A percentile compares a stretch with the other conserved stretches of the same genome.
Conservation (phyloP, 2,888 invertebrate genomes). For the Chouioia cunea region DNA sequence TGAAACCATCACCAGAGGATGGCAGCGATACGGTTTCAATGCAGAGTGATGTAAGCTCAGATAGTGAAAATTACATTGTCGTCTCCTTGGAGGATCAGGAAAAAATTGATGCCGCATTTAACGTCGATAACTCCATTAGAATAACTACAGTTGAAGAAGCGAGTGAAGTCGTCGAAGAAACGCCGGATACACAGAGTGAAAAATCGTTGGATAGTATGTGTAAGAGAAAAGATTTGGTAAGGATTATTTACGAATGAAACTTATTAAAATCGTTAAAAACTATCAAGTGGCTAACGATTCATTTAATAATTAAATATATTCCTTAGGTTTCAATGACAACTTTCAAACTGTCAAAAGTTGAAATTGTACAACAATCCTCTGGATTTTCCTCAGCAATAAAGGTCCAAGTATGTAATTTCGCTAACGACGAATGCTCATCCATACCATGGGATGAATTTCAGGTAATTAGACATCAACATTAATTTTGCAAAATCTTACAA, state of each 20-base stretch:
- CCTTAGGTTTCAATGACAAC: conserved; percentile 71
- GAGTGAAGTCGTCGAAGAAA: conserved; percentile 85
- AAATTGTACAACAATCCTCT: conserved; percentile 79
- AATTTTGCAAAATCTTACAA: too few species aligned
- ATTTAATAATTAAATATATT: conserved; percentile 51
- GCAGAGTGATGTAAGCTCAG: conserved; percentile 87
- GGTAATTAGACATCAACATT: conserved; percentile 68
- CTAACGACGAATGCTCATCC: conserved; percentile 85
- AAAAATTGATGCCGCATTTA: conserved; percentile 73
- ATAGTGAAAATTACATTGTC: conserved; percentile 88
- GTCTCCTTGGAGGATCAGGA: conserved; percentile 76
- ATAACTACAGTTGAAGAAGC: conserved; percentile 79
- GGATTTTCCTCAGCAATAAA: conserved; percentile 78
- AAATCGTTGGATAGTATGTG: conserved; percentile 85
- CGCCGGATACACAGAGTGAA: conserved; percentile 85
- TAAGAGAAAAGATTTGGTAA: conserved; percentile 82
- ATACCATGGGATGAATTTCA: conserved; percentile 97
- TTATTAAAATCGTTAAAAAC: conserved; percentile 34
- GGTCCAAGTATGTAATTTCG: conserved; percentile 79
- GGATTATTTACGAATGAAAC: conserved; percentile 48
- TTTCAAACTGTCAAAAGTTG: conserved; percentile 81
- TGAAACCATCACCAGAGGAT: conserved; percentile 79
- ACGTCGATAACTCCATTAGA: conserved; percentile 59
- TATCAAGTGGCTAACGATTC: too few species aligned
- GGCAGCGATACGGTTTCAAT: conserved; percentile 82